Evolutionary conservation across 2,113 vertebrate genomes (phyloP).

Genomic region (Labrus mixtus): DNA sequence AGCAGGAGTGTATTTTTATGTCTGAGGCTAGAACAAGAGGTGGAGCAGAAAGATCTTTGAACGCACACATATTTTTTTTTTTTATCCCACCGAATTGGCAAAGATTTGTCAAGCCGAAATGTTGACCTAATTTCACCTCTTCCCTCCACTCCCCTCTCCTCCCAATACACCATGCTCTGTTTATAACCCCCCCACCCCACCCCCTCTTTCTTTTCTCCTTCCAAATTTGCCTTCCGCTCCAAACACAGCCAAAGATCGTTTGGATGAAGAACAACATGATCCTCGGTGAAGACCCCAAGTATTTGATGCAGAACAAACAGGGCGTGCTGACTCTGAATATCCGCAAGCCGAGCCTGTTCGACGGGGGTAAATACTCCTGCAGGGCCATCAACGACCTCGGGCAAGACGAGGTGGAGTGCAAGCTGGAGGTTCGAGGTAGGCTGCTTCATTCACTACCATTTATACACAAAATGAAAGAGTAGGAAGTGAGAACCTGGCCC

Average conservation of each 20-base stretch:
- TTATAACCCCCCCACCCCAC: neutral
- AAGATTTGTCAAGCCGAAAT: constrained; percentile 69
- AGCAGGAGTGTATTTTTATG: constrained; percentile 49
- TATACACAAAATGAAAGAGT: neutral
- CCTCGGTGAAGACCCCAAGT: constrained; percentile 89
- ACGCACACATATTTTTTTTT: constrained; percentile 21
- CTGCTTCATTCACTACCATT: neutral
- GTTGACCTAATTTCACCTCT: constrained; percentile 69
- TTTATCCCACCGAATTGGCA: constrained; percentile 42
- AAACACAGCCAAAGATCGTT: constrained; percentile 84
- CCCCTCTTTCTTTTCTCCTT: neutral
- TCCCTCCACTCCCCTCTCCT: constrained; percentile 19
- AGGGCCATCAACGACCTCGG: constrained; percentile 90
- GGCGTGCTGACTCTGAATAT: constrained; percentile 91
- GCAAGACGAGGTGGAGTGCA: constrained; percentile 89
- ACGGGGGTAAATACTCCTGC: constrained; percentile 88
- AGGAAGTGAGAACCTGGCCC: neutral
- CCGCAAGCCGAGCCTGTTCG: constrained; percentile 88
- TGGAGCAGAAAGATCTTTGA: constrained; percentile 55
- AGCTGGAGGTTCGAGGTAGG: constrained; percentile 89
- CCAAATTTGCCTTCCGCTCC: neutral
- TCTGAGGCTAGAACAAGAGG: constrained; percentile 62
- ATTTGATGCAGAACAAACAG: constrained; percentile 90
- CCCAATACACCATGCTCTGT: neutral
- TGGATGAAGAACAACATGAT: constrained; percentile 95